A percentile compares a stretch with the other conserved stretches of the same genome.
Evolutionary conservation across 2,113 vertebrate genomes (phyloP).

Genomic region (Hypanus sabinus): DNA sequence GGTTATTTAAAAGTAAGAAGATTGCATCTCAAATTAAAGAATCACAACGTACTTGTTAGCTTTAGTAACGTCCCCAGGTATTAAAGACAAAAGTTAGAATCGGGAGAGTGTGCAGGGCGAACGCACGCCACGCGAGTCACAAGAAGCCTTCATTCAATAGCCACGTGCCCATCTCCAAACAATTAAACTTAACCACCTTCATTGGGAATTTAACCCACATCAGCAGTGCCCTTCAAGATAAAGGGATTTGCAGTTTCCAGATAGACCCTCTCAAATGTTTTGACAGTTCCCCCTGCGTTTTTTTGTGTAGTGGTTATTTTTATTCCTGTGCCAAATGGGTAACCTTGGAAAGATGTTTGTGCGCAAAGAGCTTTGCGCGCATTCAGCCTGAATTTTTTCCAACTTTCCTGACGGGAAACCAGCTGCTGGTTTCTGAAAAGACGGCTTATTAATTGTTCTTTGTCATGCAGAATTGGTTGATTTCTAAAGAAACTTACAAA

Average conservation of each 20-base stretch:
- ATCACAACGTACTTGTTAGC: background rate
- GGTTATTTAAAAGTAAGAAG: constrained; percentile 15
- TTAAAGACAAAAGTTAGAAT: constrained; percentile 50
- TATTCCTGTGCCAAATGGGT: constrained; percentile 99
- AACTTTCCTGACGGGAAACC: constrained; percentile 99
- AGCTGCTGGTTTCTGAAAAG: constrained; percentile 99
- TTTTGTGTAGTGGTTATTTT: constrained; percentile 95
- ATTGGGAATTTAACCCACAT: constrained; percentile 99
- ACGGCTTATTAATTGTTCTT: constrained; percentile 99
- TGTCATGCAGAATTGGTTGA: constrained; percentile 99
- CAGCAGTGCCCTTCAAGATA: constrained; percentile 98
- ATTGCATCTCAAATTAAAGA: constrained; percentile 1
- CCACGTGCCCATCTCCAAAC: constrained; percentile 99
- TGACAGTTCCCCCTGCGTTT: constrained; percentile 96
- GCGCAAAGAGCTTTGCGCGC: constrained; percentile 99
- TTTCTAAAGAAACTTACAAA: constrained; percentile 99
- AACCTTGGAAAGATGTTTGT: constrained; percentile 99
- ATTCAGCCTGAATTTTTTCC: constrained; percentile 99
- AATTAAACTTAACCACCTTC: constrained; percentile 99
- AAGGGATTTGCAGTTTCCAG: constrained; percentile 99
- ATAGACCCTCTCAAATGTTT: constrained; percentile 99
- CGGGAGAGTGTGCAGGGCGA: constrained; percentile 78
- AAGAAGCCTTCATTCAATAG: constrained; percentile 92
- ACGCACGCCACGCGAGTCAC: constrained; percentile 91
- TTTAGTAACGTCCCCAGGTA: constrained; percentile 29